Evolutionary conservation across 2,888 invertebrate genomes (phyloP).

Genomic region (Phortica okadai): DNA sequence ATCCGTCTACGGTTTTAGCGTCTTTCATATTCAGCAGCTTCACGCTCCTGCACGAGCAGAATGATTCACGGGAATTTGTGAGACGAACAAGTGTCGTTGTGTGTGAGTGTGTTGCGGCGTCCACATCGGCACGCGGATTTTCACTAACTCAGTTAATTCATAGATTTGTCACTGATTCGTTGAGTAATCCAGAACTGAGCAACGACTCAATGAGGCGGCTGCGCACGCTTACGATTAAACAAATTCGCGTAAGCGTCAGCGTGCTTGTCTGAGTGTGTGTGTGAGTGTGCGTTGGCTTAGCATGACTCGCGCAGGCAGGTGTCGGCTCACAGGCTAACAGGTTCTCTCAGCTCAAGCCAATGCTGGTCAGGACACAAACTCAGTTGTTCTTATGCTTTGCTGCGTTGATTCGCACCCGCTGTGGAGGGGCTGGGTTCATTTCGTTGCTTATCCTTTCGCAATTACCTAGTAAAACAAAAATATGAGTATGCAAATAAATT

Average conservation of each 20-base stretch:
- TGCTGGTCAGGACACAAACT: background rate
- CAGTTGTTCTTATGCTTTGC: background rate
- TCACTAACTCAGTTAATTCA: constrained; percentile 62
- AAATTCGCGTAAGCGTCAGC: constrained; percentile 65
- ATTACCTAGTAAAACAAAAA: constrained; percentile 74
- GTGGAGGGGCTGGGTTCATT: constrained; percentile 57
- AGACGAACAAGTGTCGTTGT: background rate
- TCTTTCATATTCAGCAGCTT: background rate
- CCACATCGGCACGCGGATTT: constrained; percentile 50
- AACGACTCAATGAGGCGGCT: constrained; percentile 54
- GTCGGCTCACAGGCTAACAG: background rate
- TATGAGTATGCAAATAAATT: constrained; percentile 71
- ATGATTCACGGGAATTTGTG: constrained; percentile 24
- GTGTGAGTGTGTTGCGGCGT: background rate
- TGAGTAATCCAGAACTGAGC: constrained; percentile 58
- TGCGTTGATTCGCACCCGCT: background rate
- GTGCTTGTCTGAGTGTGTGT: constrained; percentile 32
- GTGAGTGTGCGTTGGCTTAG: background rate
- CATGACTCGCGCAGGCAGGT: background rate
- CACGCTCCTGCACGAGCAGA: background rate
- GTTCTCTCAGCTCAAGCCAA: background rate
- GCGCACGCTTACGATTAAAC: constrained; percentile 55
- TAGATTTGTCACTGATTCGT: constrained; percentile 59
- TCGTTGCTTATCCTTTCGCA: constrained; percentile 69
- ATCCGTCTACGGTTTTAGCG: constrained; percentile 35